phyloP scores from a whole-genome alignment of 2,113 vertebrate species.

The Hypanus sabinus region DNA sequence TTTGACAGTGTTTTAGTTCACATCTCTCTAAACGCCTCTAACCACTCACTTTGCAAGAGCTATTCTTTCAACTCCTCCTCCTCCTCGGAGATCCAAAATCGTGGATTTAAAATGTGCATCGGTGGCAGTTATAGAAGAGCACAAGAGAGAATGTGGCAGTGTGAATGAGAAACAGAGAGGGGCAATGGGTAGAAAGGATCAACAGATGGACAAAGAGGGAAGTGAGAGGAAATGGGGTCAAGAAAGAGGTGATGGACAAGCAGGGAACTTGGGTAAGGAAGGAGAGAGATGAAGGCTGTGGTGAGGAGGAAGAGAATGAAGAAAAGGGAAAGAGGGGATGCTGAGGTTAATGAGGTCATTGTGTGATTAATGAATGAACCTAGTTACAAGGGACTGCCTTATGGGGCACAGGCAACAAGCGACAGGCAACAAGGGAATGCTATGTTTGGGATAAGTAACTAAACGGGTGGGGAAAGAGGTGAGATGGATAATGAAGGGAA shows the following conservation, averaged over 20 bases:
- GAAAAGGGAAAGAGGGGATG: not conserved
- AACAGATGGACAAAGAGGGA: too few species aligned
- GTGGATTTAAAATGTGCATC: not conserved
- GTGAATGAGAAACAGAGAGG: not conserved
- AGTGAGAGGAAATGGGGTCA: not conserved
- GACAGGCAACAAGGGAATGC: not conserved
- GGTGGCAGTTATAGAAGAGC: not conserved
- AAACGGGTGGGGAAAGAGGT: not conserved
- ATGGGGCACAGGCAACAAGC: not conserved
- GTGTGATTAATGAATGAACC: too few species aligned
- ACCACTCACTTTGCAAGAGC: too few species aligned
- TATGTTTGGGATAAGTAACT: too few species aligned
- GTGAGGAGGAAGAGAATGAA: not conserved
- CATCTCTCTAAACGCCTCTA: too few species aligned
- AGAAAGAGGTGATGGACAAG: not conserved
- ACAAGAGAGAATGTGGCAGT: not conserved
- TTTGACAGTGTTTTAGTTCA: too few species aligned
- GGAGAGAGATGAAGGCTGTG: not conserved
- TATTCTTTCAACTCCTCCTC: too few species aligned
- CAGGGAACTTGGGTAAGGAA: not conserved
- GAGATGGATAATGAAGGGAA: too few species aligned
- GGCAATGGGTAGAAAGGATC: too few species aligned
- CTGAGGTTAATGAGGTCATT: too few species aligned
- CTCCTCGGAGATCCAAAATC: not conserved
- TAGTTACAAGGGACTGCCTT: not conserved